Conservation (phyloP, 2,113 vertebrate species). For the Mastomys natalensis region DNA sequence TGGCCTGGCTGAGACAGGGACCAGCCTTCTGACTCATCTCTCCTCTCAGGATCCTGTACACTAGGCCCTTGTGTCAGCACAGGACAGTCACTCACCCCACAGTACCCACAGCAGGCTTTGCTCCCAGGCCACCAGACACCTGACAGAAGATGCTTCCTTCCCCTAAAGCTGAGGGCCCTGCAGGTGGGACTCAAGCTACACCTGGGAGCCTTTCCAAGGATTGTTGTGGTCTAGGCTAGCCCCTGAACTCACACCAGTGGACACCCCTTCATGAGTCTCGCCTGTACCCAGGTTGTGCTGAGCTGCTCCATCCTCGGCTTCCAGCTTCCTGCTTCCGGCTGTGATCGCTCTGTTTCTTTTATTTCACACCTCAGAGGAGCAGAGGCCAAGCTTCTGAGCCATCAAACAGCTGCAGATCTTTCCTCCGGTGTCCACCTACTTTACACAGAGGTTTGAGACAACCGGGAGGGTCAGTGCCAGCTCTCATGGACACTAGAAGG, state of each 20-base stretch:
- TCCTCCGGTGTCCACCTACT: background rate
- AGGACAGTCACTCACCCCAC: background rate
- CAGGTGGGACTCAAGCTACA: background rate
- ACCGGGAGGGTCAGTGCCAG: background rate
- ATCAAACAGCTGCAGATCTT: background rate
- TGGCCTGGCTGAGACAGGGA: constrained; percentile 22
- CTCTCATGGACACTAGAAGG: background rate
- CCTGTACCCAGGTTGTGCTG: background rate
- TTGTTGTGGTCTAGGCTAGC: background rate
- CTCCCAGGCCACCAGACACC: background rate
- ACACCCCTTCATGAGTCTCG: background rate
- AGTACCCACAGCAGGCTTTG: background rate
- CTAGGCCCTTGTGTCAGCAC: constrained; percentile 20
- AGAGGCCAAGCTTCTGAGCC: background rate
- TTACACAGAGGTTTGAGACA: background rate
- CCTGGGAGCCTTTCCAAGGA: background rate
- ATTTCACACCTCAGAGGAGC: background rate
- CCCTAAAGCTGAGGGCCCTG: background rate
- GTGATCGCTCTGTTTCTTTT: background rate
- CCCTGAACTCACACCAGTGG: background rate
- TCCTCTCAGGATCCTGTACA: constrained; percentile 26
- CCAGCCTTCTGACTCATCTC: constrained; percentile 74
- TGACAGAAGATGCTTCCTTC: background rate
- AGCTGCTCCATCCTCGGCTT: background rate
- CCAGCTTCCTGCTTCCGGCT: background rate